These are phyloP conservation scores for Acanthopagrus latus DNA, from an alignment of 2,797 vertebrate genomes.

Conservation along the genomic window DNA sequence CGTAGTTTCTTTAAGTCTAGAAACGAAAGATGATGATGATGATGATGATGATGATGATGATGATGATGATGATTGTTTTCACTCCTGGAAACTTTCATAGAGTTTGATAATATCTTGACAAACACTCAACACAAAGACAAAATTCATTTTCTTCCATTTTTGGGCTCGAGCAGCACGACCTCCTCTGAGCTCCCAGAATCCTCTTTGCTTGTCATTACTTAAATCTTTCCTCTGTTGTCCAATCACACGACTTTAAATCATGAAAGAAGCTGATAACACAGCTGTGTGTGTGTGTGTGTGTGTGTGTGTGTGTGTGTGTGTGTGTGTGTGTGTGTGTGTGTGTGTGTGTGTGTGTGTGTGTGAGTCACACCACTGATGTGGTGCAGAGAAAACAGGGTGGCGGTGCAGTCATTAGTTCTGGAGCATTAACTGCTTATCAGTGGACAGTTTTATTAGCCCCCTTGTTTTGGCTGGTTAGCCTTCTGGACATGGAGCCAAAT, in stretches of 20 bases:
- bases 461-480: slow-evolving; percentile 71
- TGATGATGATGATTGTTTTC: no score
- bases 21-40: no score
- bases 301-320: neutral
- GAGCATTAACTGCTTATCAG: slow-evolving; percentile 73
- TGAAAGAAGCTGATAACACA: neutral
- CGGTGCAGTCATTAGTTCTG: slow-evolving; percentile 73
- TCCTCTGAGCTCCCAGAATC: neutral
- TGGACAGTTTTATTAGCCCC: slow-evolving; percentile 69
- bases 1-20: no score
- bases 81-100: no score
- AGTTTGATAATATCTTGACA: no score
- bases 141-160: no score
- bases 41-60: no score
- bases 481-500: slow-evolving; percentile 65
- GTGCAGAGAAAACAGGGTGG: slow-evolving; percentile 31
- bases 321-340: neutral
- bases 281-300: neutral
- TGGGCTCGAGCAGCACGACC: no score
- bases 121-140: no score
- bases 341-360: slow-evolving; percentile 1
- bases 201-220: neutral
- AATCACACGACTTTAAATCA: no score
- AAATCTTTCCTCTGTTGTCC: no score
- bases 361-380: slow-evolving; percentile 16